Evolutionary conservation across 2,113 vertebrate genomes (phyloP).

Genomic region (Calonectris borealis): DNA sequence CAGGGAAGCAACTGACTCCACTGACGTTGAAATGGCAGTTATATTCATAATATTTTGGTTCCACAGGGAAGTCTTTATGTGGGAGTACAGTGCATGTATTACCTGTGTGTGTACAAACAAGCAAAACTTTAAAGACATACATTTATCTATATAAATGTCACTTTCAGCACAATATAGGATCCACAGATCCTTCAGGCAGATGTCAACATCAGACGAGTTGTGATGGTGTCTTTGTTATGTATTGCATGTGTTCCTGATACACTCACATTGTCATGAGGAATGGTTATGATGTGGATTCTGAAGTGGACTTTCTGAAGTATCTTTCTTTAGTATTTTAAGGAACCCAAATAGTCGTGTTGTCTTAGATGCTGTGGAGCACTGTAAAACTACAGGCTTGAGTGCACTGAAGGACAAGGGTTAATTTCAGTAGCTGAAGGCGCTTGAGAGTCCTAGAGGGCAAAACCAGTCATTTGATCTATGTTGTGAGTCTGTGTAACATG

Average conservation of each 20-base stretch:
- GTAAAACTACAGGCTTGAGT: background rate
- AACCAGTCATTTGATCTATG: background rate
- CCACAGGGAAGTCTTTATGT: background rate
- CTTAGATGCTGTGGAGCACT: background rate
- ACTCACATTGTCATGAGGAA: background rate
- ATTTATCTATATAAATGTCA: background rate
- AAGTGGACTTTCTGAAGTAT: background rate
- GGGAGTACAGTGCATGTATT: background rate
- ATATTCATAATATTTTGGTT: background rate
- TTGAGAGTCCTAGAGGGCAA: background rate
- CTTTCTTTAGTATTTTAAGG: background rate
- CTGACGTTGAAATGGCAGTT: background rate
- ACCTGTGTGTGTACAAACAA: constrained; percentile 14
- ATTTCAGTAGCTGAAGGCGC: background rate
- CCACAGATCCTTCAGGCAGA: background rate
- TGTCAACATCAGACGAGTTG: background rate
- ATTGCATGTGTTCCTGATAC: background rate
- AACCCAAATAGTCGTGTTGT: background rate
- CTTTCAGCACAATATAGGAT: background rate
- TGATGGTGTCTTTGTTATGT: background rate
- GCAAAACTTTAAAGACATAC: background rate
- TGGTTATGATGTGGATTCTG: background rate
- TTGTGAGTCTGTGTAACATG: background rate
- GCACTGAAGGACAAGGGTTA: background rate
- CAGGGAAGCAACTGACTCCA: background rate